These are phyloP conservation scores for Tipula confusa DNA, from an alignment of 2,888 invertebrate genomes.

Conservation along the genomic window DNA sequence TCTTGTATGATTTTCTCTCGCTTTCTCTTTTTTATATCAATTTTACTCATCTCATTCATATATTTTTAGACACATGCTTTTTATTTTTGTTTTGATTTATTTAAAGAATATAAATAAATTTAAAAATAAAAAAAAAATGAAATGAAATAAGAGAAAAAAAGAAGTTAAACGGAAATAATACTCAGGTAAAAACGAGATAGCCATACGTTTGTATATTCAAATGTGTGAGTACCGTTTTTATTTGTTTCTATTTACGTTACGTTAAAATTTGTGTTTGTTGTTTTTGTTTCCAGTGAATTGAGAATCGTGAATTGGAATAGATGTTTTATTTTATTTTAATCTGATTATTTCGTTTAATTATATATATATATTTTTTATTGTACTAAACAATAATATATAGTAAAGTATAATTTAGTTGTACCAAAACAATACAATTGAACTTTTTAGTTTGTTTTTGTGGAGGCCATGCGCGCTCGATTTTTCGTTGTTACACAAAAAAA, in stretches of 20 bases:
- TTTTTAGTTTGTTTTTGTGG: neutral
- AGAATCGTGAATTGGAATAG: neutral
- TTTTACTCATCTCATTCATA: conserved; percentile 5
- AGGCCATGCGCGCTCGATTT: neutral
- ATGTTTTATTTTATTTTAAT: neutral
- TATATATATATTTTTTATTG: neutral
- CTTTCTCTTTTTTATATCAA: neutral
- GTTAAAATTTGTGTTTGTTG: neutral
- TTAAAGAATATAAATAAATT: neutral
- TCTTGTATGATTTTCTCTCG: neutral
- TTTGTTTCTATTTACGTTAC: neutral
- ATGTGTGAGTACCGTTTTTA: neutral
- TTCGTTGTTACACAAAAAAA: neutral
- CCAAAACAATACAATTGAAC: neutral
- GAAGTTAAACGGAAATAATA: neutral
- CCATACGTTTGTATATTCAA: neutral
- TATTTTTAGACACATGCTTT: conserved; percentile 12
- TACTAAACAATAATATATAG: neutral
- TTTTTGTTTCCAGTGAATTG: conserved; percentile 16
- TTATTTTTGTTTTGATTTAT: conserved; percentile 12
- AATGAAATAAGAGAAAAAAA: neutral
- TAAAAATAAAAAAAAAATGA: neutral
- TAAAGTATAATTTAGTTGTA: neutral
- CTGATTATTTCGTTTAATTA: neutral
- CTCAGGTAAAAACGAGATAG: neutral